Base-by-base conservation (phyloP, 2,113 vertebrate species). In the Salvator merianae region DNA sequence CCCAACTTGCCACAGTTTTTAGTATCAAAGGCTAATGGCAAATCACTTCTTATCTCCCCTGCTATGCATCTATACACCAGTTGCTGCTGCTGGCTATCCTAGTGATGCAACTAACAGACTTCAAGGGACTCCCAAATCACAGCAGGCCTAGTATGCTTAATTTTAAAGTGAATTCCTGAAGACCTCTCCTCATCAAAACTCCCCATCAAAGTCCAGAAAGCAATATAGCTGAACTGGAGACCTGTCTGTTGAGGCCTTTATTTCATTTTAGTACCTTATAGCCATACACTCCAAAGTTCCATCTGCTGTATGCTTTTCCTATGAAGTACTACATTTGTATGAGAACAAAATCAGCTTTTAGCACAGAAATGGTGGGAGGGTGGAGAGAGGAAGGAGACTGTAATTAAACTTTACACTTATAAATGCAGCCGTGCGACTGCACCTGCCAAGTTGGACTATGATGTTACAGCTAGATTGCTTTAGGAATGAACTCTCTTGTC, bases 401-500 rank as follows among this genome's bases (percentile, higher is more conserved):
- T 73, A 73, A 82, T 82, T 82, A 62, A 63, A 72, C 72, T 66
- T 83, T 65, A 68, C 59, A 59, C 36, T 72, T 84, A 26, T 62
- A 50, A 71, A 79, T 72, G 68, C 83, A 50, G 69, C 36, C 62
- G 38, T 72, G 53, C 55, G 79, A 30, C 50, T 81, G 36, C 85
- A 82, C 38, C 73, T 77, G 74, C 65, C 26, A 62, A 79, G 79
- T 28, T 38, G 81, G 71, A 79, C 36, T 43, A 43, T 53, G 30
- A 87, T 84, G 84, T 82, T 81, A n/a, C 28, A 47, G 68, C 53
- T 86, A 87, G 81, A 28, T 50, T 88, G 55, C 87, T 93, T 91
- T 71, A 93, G 86, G 80, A 91, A 88, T 68, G 89, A 91, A 73
- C 81, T 88, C 82, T 83, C 65, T 79, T 87, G 34, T 32, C 36